Evolutionary conservation across 1,140 invertebrate genomes (phyloP).

Genomic region (Whitmania pigra): DNA sequence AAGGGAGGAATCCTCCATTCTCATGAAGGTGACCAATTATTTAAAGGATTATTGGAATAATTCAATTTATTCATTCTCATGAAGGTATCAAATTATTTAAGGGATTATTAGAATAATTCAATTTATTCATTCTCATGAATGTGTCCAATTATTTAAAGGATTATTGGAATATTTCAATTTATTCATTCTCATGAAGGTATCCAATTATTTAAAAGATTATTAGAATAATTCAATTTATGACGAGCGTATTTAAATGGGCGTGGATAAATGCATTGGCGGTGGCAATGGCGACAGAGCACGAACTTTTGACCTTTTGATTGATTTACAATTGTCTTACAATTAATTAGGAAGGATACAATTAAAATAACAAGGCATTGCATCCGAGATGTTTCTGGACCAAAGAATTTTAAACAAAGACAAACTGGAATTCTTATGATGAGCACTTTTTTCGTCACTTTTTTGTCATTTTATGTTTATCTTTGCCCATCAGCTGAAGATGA

Average conservation of each 20-base stretch:
- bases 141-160: not conserved
- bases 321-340: no score
- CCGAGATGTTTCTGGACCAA: not conserved
- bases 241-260: no score
- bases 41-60: not conserved
- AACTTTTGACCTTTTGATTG: no score
- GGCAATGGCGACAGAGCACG: no score
- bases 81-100: not conserved
- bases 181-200: constrained; percentile 17
- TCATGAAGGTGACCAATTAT: not conserved
- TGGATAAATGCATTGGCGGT: no score
- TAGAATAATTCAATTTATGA: no score
- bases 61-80: constrained; percentile 3
- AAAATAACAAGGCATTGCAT: not conserved
- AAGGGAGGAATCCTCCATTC: constrained; percentile 17
- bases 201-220: not conserved
- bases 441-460: constrained; percentile 7
- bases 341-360: no score
- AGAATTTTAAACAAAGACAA: not conserved
- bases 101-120: no score
- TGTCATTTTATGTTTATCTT: not conserved
- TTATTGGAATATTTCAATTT: no score
- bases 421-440: not conserved
- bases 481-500: no score
- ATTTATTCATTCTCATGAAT: constrained; percentile 17